Percentiles rank a stretch among this genome's conserved stretches.
Conservation (phyloP, 2,888 invertebrate genomes). For the Periphyllus acericola region DNA sequence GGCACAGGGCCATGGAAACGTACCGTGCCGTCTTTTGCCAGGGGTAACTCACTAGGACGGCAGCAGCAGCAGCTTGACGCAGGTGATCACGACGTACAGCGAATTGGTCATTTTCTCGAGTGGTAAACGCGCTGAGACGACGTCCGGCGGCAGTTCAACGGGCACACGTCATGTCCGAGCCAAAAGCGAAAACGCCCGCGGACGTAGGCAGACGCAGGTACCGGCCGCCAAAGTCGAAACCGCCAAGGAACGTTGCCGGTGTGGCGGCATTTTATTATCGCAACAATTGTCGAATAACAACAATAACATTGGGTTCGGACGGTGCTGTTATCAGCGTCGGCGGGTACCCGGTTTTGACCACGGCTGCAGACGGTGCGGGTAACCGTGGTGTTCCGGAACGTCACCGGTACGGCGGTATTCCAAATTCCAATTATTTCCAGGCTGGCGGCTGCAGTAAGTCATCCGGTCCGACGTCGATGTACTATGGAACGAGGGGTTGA, state of each 20-base stretch:
- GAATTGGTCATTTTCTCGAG: slow-evolving; percentile 64
- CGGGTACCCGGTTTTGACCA: not conserved
- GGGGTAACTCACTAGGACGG: slow-evolving; percentile 88
- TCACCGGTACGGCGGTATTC: too few relatives aligned
- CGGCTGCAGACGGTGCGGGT: too few relatives aligned
- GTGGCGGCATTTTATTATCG: not conserved
- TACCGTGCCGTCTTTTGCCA: too few relatives aligned
- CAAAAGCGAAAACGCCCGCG: too few relatives aligned
- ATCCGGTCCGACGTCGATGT: too few relatives aligned
- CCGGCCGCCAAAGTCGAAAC: not conserved
- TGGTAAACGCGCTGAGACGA: not conserved
- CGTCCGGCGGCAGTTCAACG: not conserved
- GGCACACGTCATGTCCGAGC: too few relatives aligned
- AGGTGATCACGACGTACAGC: slow-evolving; percentile 68
- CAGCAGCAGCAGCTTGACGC: slow-evolving; percentile 80
- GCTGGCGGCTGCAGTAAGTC: too few relatives aligned
- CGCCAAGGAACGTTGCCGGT: not conserved
- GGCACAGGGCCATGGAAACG: too few relatives aligned
- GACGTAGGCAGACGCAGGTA: too few relatives aligned
- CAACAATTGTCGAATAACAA: not conserved
- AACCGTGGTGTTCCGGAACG: too few relatives aligned
- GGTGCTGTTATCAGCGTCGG: not conserved
- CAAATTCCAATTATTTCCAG: too few relatives aligned
- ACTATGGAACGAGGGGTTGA: too few relatives aligned
- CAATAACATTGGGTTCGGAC: not conserved